A percentile compares a stretch with the other conserved stretches of the same genome.
Conservation (phyloP, 2,797 vertebrate genomes). For the Aselliscus stoliczkanus region DNA sequence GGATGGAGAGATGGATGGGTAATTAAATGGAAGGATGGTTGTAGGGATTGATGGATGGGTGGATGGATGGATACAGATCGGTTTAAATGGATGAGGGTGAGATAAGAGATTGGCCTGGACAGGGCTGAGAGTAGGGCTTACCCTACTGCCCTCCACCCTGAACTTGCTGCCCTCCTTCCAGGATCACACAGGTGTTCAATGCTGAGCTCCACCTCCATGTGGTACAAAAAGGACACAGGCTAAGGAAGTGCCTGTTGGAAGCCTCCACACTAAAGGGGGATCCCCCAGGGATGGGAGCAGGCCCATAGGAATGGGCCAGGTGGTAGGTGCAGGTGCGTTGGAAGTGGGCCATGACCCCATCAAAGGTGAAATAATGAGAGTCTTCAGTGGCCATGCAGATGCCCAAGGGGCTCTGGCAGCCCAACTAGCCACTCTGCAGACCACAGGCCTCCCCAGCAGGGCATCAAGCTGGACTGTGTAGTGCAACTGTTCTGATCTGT, state of each 20-base stretch:
- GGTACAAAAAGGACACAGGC: constrained; percentile 80
- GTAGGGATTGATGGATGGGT: neutral
- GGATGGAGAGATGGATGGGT: neutral
- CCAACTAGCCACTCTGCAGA: constrained; percentile 68
- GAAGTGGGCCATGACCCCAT: constrained; percentile 76
- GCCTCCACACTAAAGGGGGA: constrained; percentile 73
- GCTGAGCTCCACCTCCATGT: constrained; percentile 77
- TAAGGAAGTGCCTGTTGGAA: constrained; percentile 78
- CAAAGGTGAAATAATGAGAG: constrained; percentile 80
- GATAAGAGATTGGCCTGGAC: neutral
- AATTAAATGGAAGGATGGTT: neutral
- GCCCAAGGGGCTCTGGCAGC: constrained; percentile 72
- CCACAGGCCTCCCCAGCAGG: constrained; percentile 70
- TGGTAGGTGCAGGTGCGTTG: constrained; percentile 81
- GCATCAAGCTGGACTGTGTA: constrained; percentile 69
- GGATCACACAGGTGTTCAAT: constrained; percentile 52
- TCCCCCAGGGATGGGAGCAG: neutral
- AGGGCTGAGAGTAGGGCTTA: neutral
- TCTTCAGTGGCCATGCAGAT: constrained; percentile 78
- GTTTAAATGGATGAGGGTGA: neutral
- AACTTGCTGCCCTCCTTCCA: constrained; percentile 74
- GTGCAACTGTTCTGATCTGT: constrained; percentile 59
- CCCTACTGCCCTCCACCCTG: constrained; percentile 55
- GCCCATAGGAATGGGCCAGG: constrained; percentile 67
- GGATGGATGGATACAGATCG: neutral